Base-by-base conservation (phyloP, 1,140 invertebrate genomes). In the Sipha flava region DNA sequence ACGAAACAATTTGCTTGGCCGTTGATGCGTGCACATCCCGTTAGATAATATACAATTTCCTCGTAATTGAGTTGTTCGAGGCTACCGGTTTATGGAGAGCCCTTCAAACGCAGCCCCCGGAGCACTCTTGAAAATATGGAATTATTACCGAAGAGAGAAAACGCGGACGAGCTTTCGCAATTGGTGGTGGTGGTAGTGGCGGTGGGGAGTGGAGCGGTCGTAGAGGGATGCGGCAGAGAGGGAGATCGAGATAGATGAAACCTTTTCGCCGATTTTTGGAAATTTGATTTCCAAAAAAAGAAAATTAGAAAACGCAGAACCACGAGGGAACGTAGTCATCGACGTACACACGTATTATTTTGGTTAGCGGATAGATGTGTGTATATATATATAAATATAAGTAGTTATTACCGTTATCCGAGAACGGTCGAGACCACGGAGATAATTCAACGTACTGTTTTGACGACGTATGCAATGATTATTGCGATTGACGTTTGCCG, bases 31-130 rank as follows among this genome's bases (percentile, higher is more conserved):
- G 31, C 70, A 52, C 47, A 40, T 77, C 73, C 73, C 52, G 73
- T 77, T 57, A 77, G 73, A 77, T 77, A 77, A 77, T 77, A 59
- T 77, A 77, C 73, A 77, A 77, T 77, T 77, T 77, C 73, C 73
- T 77, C 73, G 49, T 77, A 77, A 77, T 77, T 77, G 73, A 77
- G 73, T 77, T 77, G 73, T 77, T 77, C 73, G 73, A 77, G 52
- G 49, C 73, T 77, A 77, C 73, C 73, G 73, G 52, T 77, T 77
- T 77, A 77, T 77, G 73, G 49, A 77, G 73, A 77, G 73, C 52
- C 73, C 73, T 77, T 77, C 73, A 77, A 77, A 77, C 49, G 73
- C 73, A 77, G 73, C 73, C 73, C 73, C 52, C 54, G 73, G 16
- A 77, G 73, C 49, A 77, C 73, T 57, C 73, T 77, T 59, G 52